phyloP scores from a whole-genome alignment of 1,140 invertebrate species.

The Schlechtendalia chinensis region DNA sequence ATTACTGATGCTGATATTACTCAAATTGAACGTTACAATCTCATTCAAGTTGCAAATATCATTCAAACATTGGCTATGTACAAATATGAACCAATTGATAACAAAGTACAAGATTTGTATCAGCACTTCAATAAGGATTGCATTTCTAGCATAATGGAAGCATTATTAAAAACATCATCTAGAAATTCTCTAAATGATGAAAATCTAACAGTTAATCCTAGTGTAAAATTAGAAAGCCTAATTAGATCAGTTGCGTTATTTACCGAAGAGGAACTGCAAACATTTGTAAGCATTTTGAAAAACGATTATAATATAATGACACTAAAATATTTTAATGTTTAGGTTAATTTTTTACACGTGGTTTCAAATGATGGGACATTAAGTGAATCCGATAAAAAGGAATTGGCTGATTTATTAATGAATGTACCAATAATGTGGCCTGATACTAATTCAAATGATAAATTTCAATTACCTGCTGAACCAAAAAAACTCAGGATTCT shows the following conservation, averaged over 20 bases:
- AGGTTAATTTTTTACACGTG: slow-evolving; percentile 41
- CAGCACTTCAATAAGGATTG: slow-evolving; percentile 69
- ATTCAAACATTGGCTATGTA: slow-evolving; percentile 85
- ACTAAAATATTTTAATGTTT: not conserved
- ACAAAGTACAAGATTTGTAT: slow-evolving; percentile 72
- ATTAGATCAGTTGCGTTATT: slow-evolving; percentile 39
- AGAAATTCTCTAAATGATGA: slow-evolving; percentile 44
- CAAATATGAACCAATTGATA: slow-evolving; percentile 76
- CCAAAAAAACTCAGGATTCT: slow-evolving; percentile 24
- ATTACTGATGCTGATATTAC: slow-evolving; percentile 92
- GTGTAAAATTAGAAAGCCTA: slow-evolving; percentile 34
- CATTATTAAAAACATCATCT: slow-evolving; percentile 44
- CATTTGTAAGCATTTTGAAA: slow-evolving; percentile 22
- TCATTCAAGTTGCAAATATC: slow-evolving; percentile 87
- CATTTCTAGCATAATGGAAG: slow-evolving; percentile 47
- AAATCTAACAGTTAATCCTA: slow-evolving; percentile 32
- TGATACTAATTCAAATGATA: slow-evolving; percentile 46
- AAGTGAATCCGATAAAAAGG: slow-evolving; percentile 41
- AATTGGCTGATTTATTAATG: slow-evolving; percentile 32
- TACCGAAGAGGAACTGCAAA: slow-evolving; percentile 44
- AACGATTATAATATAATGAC: not conserved
- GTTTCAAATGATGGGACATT: slow-evolving; percentile 41
- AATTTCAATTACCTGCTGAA: slow-evolving; percentile 32
- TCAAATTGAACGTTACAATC: slow-evolving; percentile 84
- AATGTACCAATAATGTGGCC: slow-evolving; percentile 45